Conservation (phyloP, 2,888 invertebrate genomes). For the Cerastoderma edule region DNA sequence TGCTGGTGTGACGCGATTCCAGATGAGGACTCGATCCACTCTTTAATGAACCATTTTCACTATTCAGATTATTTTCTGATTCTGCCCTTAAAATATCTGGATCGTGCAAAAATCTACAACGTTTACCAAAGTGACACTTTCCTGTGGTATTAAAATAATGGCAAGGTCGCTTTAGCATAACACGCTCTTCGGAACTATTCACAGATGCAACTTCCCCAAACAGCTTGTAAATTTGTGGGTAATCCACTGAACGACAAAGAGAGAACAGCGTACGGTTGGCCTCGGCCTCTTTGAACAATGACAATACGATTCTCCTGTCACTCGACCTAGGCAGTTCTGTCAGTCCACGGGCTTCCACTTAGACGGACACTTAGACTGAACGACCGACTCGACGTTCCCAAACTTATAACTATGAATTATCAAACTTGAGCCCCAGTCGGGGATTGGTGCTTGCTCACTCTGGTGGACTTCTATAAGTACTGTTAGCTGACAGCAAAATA, state of each 20-base stretch:
- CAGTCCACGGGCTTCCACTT: too few relatives aligned
- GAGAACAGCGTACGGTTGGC: not conserved
- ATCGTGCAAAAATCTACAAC: conserved; percentile 66
- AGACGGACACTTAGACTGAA: too few relatives aligned
- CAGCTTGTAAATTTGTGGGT: conserved; percentile 7
- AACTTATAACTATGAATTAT: too few relatives aligned
- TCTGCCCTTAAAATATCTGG: conserved; percentile 2
- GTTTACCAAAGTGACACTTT: conserved; percentile 70
- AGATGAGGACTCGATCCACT: not conserved
- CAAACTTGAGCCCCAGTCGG: not conserved
- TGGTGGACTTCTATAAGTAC: not conserved
- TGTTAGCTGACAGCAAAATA: not conserved
- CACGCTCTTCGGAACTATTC: too few relatives aligned
- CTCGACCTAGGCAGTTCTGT: not conserved
- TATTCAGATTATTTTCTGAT: not conserved
- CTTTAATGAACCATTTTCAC: conserved; percentile 51
- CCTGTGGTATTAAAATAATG: conserved; percentile 64
- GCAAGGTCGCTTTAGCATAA: conserved; percentile 62
- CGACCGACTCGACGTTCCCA: too few relatives aligned
- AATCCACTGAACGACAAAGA: not conserved
- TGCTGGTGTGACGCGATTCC: not conserved
- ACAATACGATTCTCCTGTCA: not conserved
- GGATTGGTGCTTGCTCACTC: not conserved
- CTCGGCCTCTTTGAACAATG: not conserved
- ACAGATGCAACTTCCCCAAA: conserved; percentile 4